Percentiles rank a stretch among this genome's conserved stretches.
Conservation (phyloP, 30 jellyfish, hydroid and myxozoan species). For the Sanderia malayensis region DNA sequence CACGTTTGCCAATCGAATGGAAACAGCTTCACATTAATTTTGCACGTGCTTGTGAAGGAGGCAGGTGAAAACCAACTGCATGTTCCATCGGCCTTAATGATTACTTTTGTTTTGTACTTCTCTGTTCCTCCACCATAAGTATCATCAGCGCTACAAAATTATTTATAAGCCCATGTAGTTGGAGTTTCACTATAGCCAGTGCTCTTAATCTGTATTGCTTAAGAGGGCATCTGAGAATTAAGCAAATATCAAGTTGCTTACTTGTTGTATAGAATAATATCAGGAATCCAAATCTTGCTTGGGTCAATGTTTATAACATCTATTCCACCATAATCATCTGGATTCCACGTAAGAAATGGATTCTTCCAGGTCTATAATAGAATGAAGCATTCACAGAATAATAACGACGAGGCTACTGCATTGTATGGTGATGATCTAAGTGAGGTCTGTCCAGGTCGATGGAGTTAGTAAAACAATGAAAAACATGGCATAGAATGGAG, state of each 20-base stretch:
- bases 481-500: background rate
- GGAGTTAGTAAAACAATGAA: background rate
- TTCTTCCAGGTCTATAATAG: constrained; percentile 56
- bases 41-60: constrained; percentile 79
- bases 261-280: constrained; percentile 67
- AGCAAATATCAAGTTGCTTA: too few species aligned
- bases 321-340: constrained; percentile 55
- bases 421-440: too few species aligned
- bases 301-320: constrained; percentile 71
- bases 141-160: constrained; percentile 68
- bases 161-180: too few species aligned
- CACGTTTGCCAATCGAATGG: constrained; percentile 87
- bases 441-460: too few species aligned
- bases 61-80: constrained; percentile 83
- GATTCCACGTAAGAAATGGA: constrained; percentile 72
- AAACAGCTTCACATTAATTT: constrained; percentile 66
- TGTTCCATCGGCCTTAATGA: constrained; percentile 50
- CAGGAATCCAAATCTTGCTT: constrained; percentile 74
- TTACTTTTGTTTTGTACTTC: constrained; percentile 72
- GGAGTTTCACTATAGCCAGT: background rate
- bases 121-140: constrained; percentile 84
- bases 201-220: too few species aligned
- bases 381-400: background rate
- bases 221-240: too few species aligned
- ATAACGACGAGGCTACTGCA: background rate